These are phyloP conservation scores for Cebus imitator DNA, from an alignment of 2,113 vertebrate species.

Conservation along the genomic window DNA sequence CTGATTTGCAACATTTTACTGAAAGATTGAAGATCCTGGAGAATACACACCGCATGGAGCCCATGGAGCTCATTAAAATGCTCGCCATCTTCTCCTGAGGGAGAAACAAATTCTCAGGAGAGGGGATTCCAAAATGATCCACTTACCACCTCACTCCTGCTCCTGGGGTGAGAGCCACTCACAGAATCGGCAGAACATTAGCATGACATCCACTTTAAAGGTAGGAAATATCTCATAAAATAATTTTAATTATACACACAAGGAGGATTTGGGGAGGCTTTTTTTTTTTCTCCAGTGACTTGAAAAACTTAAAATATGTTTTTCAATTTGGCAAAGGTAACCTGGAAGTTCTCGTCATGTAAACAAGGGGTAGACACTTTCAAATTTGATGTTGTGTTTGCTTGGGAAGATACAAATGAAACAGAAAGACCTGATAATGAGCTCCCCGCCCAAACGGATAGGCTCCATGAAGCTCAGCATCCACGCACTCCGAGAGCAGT, in stretches of 20 bases:
- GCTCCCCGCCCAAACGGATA: neutral
- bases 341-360: neutral
- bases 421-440: neutral
- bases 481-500: rapidly evolving
- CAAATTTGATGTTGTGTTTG: neutral
- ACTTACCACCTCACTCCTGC: neutral
- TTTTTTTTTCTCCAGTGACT: neutral
- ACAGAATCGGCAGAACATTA: no score
- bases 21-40: neutral
- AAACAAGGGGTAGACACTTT: neutral
- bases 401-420: neutral
- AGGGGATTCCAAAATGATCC: no score
- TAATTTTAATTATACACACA: neutral
- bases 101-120: neutral
- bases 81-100: no score
- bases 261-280: neutral
- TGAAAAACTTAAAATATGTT: neutral
- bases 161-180: neutral
- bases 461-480: rapidly evolving
- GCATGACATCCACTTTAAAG: neutral
- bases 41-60: neutral
- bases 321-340: neutral
- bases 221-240: neutral
- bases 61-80: neutral
- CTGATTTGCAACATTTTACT: neutral